These are phyloP conservation scores for Rousettus leschenaultii DNA, from an alignment of 2,113 vertebrate genomes.

Conservation along the genomic window DNA sequence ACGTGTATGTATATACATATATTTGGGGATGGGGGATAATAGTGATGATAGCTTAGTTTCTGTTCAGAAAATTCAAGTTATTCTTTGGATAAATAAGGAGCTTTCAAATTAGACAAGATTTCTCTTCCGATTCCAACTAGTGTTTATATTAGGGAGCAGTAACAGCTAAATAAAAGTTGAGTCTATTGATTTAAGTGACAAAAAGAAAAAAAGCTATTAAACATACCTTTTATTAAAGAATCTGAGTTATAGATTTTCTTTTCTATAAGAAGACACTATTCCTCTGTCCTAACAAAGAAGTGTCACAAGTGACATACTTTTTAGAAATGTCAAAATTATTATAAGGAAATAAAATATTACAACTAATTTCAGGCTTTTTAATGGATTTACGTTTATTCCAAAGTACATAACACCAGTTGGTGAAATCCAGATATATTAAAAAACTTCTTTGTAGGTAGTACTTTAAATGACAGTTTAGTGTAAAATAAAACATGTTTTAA, in stretches of 20 bases:
- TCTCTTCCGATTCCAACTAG: not conserved
- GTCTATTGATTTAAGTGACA: not conserved
- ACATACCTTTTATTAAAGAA: not conserved
- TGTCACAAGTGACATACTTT: not conserved
- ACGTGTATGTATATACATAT: not conserved
- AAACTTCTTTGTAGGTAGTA: not conserved
- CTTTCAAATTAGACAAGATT: not conserved
- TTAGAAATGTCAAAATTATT: not conserved
- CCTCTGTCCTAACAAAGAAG: not conserved
- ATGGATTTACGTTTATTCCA: not conserved
- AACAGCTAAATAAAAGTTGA: not conserved
- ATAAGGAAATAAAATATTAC: not conserved
- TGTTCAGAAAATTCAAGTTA: not conserved
- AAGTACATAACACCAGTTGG: not conserved
- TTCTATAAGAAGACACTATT: not conserved
- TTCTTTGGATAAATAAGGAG: not conserved
- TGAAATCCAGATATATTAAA: not conserved
- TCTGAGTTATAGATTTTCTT: not conserved
- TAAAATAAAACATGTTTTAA: slow-evolving; percentile 21
- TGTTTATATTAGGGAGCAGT: not conserved
- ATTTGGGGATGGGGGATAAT: not conserved
- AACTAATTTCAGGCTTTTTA: not conserved
- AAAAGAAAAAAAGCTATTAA: not conserved
- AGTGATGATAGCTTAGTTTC: not conserved
- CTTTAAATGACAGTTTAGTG: not conserved